Percentiles rank a stretch among this genome's conserved stretches.
Conservation (phyloP, 2,888 invertebrate genomes). For the Eupithecia exiguata region DNA sequence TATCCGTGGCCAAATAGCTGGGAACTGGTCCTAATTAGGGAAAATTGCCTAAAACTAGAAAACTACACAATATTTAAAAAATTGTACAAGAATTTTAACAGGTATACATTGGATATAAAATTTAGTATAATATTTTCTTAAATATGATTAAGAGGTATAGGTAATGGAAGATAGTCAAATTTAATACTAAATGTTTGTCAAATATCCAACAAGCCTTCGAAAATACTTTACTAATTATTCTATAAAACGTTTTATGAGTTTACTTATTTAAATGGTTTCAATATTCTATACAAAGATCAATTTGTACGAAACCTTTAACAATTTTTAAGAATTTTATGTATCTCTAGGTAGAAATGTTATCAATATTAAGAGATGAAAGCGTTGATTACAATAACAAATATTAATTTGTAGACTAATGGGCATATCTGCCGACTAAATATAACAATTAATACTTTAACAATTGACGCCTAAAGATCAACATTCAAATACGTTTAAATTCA, state of each 20-base stretch:
- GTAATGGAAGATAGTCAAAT: slow-evolving; percentile 30
- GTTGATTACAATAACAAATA: neutral
- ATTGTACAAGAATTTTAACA: slow-evolving; percentile 30
- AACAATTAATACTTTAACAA: slow-evolving; percentile 30
- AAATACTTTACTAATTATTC: neutral
- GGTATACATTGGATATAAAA: slow-evolving; percentile 35
- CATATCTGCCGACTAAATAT: slow-evolving; percentile 1
- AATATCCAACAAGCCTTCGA: neutral
- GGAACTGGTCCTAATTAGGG: neutral
- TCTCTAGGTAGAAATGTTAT: neutral
- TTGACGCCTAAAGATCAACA: slow-evolving; percentile 44
- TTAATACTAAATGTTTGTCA: slow-evolving; percentile 9
- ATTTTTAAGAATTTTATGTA: neutral
- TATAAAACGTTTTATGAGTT: neutral
- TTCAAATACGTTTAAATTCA: slow-evolving; percentile 19
- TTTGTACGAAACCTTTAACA: neutral
- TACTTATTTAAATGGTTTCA: neutral
- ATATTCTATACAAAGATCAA: slow-evolving; percentile 1
- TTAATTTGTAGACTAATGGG: neutral
- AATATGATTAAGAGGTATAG: slow-evolving; percentile 22
- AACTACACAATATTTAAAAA: slow-evolving; percentile 19
- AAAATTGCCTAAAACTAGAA: slow-evolving; percentile 12
- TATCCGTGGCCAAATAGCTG: neutral
- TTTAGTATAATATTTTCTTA: slow-evolving; percentile 34
- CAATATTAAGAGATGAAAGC: neutral